Base-by-base conservation (phyloP, 35 echinoderm and acorn worm species). In the Acanthaster planci region DNA sequence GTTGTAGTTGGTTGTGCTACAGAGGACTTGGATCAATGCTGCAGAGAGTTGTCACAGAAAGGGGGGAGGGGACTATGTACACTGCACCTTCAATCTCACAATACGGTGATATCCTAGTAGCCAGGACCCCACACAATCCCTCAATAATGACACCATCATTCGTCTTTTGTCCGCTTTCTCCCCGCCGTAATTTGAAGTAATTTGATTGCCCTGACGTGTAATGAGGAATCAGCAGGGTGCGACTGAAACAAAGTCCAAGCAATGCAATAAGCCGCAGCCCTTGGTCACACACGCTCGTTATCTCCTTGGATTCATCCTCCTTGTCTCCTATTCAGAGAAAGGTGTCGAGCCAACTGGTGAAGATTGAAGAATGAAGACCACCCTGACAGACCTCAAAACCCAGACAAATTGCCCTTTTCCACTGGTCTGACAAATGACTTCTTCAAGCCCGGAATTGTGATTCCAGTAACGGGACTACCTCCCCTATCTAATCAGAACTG, bases 131-230 rank as follows among this genome's bases (percentile, higher is more conserved):
- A 72, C 64, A 30, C 64, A 72, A 72, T 72, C 64, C 18, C 22
- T 12, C 23, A 60, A 72, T 72, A 36, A 72, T 26, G 18, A 14
- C 64, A 23, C 34, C 23, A 72, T 72, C 64, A 72, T 31, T 36
- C 30, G 26, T 26, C 64, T 34, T 31, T 72, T 72, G 64, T 72
- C 64, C 29, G 64, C 23, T 19, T 72, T 72, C 23, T 12, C 12
- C 64, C 64, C 64, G 64, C 30, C 29, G 23, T 72, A 72, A 72
- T 72, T 72, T 72, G 64, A 72, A 72, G 64, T 72, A 72, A 72
- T 72, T 72, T 72, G 64, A 72, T 72, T 72, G 64, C 64, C 1
- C 2, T 3, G 7, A 72, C 23, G 34, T 19, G 26, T 23, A 34
- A 26, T 2, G 64, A 72, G 64, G 30, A 14, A 72, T 19, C 22